phyloP scores from a whole-genome alignment of 1,140 invertebrate genomes.

The Oncopodura yosiiana region DNA sequence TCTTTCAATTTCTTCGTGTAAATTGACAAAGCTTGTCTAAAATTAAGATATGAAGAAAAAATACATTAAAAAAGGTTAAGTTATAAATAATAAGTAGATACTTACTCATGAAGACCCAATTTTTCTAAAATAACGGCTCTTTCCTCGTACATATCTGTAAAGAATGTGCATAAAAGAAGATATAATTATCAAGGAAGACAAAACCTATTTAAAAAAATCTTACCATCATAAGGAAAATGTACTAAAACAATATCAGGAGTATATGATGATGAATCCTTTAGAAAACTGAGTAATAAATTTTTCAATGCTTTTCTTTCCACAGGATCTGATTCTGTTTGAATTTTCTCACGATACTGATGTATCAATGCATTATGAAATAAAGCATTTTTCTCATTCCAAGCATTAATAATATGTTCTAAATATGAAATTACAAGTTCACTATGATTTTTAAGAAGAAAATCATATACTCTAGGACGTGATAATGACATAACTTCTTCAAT shows the following conservation, averaged over 20 bases:
- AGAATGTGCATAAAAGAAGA: constrained; percentile 8
- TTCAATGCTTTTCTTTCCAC: constrained; percentile 53
- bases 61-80: too few species aligned
- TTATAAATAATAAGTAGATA: too few species aligned
- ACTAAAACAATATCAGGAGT: constrained; percentile 76
- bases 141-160: constrained; percentile 70
- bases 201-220: constrained; percentile 23
- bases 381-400: constrained; percentile 76
- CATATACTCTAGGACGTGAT: constrained; percentile 75
- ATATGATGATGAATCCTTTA: constrained; percentile 73
- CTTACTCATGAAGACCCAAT: constrained; percentile 73
- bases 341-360: constrained; percentile 67
- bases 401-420: constrained; percentile 82
- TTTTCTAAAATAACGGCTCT: constrained; percentile 81
- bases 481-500: constrained; percentile 75
- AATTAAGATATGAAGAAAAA: too few species aligned
- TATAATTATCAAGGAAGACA: constrained; percentile 4
- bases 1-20: constrained; percentile 77
- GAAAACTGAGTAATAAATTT: constrained; percentile 70
- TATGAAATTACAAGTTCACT: constrained; percentile 76
- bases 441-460: constrained; percentile 74
- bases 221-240: constrained; percentile 73
- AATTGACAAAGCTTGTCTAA: constrained; percentile 83
- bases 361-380: constrained; percentile 84
- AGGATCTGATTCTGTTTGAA: constrained; percentile 49